Conservation (phyloP, 2,113 vertebrate species). For the Capreolus pygargus region DNA sequence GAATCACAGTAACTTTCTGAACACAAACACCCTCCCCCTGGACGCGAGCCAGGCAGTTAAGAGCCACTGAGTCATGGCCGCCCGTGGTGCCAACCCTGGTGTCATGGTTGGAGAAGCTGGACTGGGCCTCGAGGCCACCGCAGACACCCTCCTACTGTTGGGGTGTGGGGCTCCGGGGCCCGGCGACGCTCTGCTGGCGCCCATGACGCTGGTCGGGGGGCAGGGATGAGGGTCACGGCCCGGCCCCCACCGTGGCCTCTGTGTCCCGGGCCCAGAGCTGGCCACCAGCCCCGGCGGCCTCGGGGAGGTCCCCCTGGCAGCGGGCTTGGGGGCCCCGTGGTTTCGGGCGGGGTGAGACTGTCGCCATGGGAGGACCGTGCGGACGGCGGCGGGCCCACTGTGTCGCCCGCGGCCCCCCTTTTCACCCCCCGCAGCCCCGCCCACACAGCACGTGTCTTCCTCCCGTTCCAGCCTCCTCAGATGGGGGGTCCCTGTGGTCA, state of each 20-base stretch:
- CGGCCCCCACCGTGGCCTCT: fast-evolving
- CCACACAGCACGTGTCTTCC: fast-evolving
- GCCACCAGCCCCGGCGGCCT: fast-evolving
- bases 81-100: neutral
- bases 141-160: neutral
- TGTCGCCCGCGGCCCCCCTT: fast-evolving
- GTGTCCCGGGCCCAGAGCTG: fast-evolving
- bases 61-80: neutral
- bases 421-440: fast-evolving
- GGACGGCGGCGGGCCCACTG: neutral
- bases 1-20: neutral
- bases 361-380: fast-evolving
- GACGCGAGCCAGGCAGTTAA: neutral
- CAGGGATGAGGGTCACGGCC: neutral
- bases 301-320: fast-evolving
- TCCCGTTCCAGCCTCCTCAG: neutral
- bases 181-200: fast-evolving
- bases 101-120: neutral
- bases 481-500: fast-evolving
- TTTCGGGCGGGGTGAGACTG: fast-evolving
- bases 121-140: neutral
- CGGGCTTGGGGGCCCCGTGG: fast-evolving
- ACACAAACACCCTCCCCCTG: neutral
- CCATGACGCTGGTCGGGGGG: fast-evolving
- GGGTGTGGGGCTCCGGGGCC: neutral